These are phyloP conservation scores for Crocallis elinguaria DNA, from an alignment of 2,888 invertebrate species.

Conservation along the genomic window DNA sequence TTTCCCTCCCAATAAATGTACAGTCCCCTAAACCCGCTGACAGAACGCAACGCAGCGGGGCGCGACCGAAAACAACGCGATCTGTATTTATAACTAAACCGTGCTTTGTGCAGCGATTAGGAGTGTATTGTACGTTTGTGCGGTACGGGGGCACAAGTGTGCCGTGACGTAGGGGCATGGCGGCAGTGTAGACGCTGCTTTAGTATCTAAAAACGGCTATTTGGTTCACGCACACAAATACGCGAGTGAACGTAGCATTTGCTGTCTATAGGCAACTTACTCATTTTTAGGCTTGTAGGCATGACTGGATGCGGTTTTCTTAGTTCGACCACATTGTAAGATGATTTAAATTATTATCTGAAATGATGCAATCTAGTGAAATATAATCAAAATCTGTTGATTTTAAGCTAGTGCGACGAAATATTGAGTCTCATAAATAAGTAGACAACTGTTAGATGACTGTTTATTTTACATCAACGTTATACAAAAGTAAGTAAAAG, in stretches of 20 bases:
- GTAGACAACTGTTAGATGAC: too few relatives aligned
- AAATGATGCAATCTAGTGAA: too few relatives aligned
- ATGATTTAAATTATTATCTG: too few relatives aligned
- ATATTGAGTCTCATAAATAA: too few relatives aligned
- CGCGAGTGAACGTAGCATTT: background rate
- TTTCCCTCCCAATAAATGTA: conserved; percentile 18
- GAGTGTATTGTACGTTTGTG: conserved; percentile 63
- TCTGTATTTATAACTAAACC: conserved; percentile 82
- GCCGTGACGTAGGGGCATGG: conserved; percentile 6
- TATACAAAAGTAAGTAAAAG: too few relatives aligned
- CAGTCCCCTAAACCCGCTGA: conserved; percentile 42
- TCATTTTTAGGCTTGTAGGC: too few relatives aligned
- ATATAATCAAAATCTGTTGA: too few relatives aligned
- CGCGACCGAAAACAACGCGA: conserved; percentile 81
- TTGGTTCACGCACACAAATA: conserved; percentile 9
- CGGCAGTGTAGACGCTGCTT: background rate
- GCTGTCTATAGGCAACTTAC: background rate
- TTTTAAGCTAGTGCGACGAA: too few relatives aligned
- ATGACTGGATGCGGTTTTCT: too few relatives aligned
- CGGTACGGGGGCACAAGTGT: conserved; percentile 62
- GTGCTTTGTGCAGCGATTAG: conserved; percentile 81
- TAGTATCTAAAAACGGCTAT: background rate
- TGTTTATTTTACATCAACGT: too few relatives aligned
- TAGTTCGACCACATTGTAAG: too few relatives aligned
- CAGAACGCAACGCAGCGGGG: conserved; percentile 49